phyloP scores from a whole-genome alignment of 2,888 invertebrate species.

The Plagodis pulveraria region DNA sequence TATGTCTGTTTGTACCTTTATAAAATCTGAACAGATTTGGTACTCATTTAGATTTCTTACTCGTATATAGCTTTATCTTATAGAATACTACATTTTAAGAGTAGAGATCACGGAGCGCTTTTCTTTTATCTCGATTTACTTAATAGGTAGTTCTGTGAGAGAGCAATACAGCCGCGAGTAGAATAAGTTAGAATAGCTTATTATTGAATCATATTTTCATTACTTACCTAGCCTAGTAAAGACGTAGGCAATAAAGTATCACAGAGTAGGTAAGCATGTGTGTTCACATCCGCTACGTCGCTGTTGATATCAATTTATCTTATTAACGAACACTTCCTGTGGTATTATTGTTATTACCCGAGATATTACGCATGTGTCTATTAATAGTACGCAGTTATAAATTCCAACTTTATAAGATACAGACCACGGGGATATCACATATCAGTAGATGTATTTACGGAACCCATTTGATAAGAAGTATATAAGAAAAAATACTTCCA shows the following conservation, averaged over 20 bases:
- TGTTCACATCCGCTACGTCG: constrained; percentile 17
- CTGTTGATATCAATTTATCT: constrained; percentile 19
- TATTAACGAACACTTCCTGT: constrained; percentile 21
- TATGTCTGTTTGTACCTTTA: no score
- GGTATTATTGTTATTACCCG: constrained; percentile 11
- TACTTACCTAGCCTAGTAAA: neutral
- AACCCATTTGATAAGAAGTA: neutral
- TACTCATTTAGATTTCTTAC: no score
- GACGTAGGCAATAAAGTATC: neutral
- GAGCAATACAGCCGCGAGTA: no score
- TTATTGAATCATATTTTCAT: neutral
- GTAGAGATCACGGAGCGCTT: no score
- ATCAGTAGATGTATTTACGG: no score
- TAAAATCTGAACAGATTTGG: no score
- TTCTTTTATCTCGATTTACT: no score
- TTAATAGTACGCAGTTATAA: constrained; percentile 8
- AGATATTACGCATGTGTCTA: constrained; percentile 23
- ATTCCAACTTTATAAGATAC: constrained; percentile 2
- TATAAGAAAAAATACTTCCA: neutral
- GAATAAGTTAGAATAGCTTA: neutral
- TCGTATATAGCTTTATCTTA: no score
- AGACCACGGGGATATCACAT: neutral
- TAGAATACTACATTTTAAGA: no score
- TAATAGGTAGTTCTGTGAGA: no score
- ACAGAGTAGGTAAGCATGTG: neutral